Conservation (phyloP, 2,888 invertebrate species). For the Pasiphila rectangulata region DNA sequence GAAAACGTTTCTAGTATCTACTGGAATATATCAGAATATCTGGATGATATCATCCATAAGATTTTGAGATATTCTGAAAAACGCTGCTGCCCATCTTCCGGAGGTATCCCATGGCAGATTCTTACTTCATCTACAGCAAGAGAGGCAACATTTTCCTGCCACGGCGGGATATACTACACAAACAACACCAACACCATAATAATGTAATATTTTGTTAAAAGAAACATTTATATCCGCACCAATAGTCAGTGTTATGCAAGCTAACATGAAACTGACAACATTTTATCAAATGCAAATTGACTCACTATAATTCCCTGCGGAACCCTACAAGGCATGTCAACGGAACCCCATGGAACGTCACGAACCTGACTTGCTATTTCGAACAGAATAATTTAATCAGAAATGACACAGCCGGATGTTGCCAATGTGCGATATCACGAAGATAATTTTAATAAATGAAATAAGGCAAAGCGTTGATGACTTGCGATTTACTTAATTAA, state of each 20-base stretch:
- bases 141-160: too few species aligned
- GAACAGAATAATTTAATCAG: slow-evolving; percentile 45
- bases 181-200: too few species aligned
- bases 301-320: slow-evolving; percentile 25
- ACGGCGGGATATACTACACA: too few species aligned
- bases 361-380: slow-evolving; percentile 30
- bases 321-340: slow-evolving; percentile 22
- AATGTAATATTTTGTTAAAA: too few species aligned
- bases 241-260: neutral
- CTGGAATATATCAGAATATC: too few species aligned
- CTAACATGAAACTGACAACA: neutral
- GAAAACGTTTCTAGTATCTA: too few species aligned
- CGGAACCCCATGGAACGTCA: slow-evolving; percentile 20
- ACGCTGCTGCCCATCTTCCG: too few species aligned
- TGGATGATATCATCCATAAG: too few species aligned
- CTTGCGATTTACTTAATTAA: slow-evolving; percentile 11
- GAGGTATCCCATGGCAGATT: too few species aligned
- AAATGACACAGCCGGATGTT: slow-evolving; percentile 43
- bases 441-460: slow-evolving; percentile 31
- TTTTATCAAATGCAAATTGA: slow-evolving; percentile 10
- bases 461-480: slow-evolving; percentile 25
- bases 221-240: too few species aligned
- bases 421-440: slow-evolving; percentile 34
- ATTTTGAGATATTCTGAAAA: too few species aligned
- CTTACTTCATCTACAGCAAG: too few species aligned